Evolutionary conservation across 2,797 vertebrate genomes (phyloP).

Genomic region (Chloroceryle inda): DNA sequence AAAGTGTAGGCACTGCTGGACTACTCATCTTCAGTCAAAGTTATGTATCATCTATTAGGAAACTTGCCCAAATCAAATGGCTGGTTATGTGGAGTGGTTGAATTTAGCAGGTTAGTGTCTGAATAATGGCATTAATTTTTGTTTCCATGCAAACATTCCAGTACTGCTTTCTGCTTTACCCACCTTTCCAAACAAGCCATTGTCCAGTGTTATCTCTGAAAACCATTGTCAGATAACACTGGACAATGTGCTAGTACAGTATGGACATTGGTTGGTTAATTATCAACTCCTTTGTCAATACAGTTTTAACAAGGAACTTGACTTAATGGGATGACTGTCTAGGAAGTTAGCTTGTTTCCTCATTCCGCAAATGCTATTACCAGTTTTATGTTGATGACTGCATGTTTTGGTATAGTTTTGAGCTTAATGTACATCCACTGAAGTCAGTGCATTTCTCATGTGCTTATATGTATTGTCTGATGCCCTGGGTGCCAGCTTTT

Average conservation of each 20-base stretch:
- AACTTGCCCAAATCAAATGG: background rate
- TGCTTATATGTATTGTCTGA: background rate
- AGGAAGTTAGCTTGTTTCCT: background rate
- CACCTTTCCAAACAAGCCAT: background rate
- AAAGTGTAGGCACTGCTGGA: background rate
- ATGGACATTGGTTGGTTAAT: background rate
- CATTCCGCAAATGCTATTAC: background rate
- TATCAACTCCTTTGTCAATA: slow-evolving; percentile 17
- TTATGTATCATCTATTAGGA: background rate
- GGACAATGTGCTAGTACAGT: background rate
- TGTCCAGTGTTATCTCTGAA: slow-evolving; percentile 30
- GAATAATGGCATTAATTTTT: slow-evolving; percentile 2
- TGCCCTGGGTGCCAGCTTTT: background rate
- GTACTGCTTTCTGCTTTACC: slow-evolving; percentile 14
- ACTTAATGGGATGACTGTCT: background rate
- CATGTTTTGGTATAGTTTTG: background rate
- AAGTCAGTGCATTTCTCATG: background rate
- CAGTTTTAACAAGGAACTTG: background rate
- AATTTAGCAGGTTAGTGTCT: background rate
- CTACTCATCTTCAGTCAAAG: background rate
- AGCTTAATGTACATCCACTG: background rate
- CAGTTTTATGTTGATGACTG: background rate
- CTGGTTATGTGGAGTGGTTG: background rate
- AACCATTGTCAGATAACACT: slow-evolving; percentile 3
- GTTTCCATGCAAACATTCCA: background rate